Evolutionary conservation across 2,797 vertebrate genomes (phyloP), one percentile per base, ranked within the genome.

Genomic region (Galaxias olidus): DNA sequence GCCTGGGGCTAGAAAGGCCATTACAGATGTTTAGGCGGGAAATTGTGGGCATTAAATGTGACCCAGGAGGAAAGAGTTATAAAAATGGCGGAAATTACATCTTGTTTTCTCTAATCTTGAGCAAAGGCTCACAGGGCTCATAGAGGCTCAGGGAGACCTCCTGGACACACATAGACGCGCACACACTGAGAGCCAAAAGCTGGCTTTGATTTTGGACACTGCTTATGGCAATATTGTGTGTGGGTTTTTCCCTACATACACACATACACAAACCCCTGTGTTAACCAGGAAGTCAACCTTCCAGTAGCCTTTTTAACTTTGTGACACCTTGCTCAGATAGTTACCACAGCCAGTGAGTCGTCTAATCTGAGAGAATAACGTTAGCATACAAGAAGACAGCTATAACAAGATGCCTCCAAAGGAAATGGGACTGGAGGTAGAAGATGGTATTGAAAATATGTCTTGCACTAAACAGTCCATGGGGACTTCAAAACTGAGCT

Each of bases 71-170:
- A 50, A 46, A 41, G 59, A 68, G 71, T 81, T 76, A 76, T 65
- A 58, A 67, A 78, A 78, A 76, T 69, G 59, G 59, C 47, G 56
- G 54, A 63, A 76, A 69, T 68, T 56, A 70, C 66, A 30, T 58
- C 49, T 74, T 63, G 60, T 55, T 61, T 40, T 61, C 43, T 62
- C 17, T 73, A 66, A 73, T 74, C 67, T 59, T 42, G 51, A 53
- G 10, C 66, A 74, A 19, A 73, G 64, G 63, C 65, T 60, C 40
- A 49, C 54, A 59, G 15, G 11, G 17, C 65, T 65, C 14, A n/a
- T 45, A 53, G 62, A 19, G 10, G 54, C 48, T 55, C 17, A 18
- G 54, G 30, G 59, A 61, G 17, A 44, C 45, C 13, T 56, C 48
- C 53, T 69, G 45, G 8, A 49, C 59, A 52, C 50, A 52, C 14